Evolutionary conservation across 1,140 invertebrate species (phyloP), one percentile per base, ranked within the genome.

Genomic region (Euschistus heros): DNA sequence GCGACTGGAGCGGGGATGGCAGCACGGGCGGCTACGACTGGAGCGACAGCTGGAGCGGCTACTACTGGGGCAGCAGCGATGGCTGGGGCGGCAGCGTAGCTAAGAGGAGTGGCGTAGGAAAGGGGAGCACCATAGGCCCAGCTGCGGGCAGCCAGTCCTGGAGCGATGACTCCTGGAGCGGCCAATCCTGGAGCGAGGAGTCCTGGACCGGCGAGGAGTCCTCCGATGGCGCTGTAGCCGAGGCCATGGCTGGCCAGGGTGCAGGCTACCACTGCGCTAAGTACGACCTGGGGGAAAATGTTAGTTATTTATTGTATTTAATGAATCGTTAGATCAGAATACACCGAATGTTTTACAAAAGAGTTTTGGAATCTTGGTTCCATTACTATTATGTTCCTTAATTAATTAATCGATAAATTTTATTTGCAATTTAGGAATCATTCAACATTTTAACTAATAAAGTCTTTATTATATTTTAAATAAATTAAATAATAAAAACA

Each of bases 11-110:
- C 69, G 6, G 64, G 62, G 52, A 68, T 67, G 37, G 75, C 75
- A 8, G 75, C 67, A 68, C 75, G 75, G 52, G 72, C 71, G 66
- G 76, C 77, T 22, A 69, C 68, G 54, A 68, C 70, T 18, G 74
- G 73, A 42, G 68, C 71, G 63, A 67, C 27, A 44, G 67, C 46
- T 50, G 55, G 55, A 54, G 57, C 37, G 22, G 66, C 65, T 50
- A 64, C 26, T 60, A 64, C 47, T 22, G 71, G 66, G 22, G 66
- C 62, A 57, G 65, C 52, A 61, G 67, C 64, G 57, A 70, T 71
- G 66, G 62, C 65, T 10, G 66, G 64, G 24, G 66, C 68, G 65
- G 55, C 66, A 14, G 67, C 54, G 55, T 66, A 67, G 62, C 66
- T 46, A 50, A 47, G 46, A 17, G 65, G 50, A 3, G 57, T 68